Percentiles rank a stretch among this genome's conserved stretches.
Evolutionary conservation across 2,113 vertebrate species (phyloP).

Genomic region (Hyperopisus bebe): DNA sequence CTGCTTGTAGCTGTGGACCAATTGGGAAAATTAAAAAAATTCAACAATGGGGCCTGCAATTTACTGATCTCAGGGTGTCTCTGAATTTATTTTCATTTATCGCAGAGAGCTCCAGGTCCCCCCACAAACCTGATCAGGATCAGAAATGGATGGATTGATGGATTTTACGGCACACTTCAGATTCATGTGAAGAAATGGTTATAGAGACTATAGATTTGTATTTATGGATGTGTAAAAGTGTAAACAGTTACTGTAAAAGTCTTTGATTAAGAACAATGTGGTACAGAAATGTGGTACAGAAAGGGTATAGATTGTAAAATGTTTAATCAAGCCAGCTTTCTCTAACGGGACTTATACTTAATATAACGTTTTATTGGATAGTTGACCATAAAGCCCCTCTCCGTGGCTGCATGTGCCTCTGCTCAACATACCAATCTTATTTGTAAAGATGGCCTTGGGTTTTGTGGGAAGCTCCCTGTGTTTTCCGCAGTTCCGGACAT

Average conservation of each 20-base stretch:
- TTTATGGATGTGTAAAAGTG: background rate
- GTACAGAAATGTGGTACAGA: background rate
- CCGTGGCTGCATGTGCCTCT: background rate
- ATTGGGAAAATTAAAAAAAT: background rate
- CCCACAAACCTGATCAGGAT: background rate
- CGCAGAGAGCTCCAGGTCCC: background rate
- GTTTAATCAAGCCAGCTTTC: conserved; percentile 18
- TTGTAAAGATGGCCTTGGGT: conserved; percentile 21
- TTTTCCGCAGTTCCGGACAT: conserved; percentile 49
- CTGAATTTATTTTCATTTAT: background rate
- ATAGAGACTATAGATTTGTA: background rate
- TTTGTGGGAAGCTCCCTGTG: conserved; percentile 19
- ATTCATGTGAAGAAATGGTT: background rate
- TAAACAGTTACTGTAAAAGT: background rate
- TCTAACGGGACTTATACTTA: conserved; percentile 31
- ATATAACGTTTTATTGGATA: conserved; percentile 22
- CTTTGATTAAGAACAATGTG: background rate
- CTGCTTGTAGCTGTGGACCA: background rate
- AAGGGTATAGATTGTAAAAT: background rate
- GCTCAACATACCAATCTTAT: conserved; percentile 16
- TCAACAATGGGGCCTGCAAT: background rate
- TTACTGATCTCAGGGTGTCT: background rate
- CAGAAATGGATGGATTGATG: background rate
- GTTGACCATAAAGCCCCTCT: background rate
- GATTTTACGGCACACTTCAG: background rate